A percentile compares a stretch with the other conserved stretches of the same genome.
Conservation (phyloP, 2,113 vertebrate genomes). For the Carettochelys insculpta region DNA sequence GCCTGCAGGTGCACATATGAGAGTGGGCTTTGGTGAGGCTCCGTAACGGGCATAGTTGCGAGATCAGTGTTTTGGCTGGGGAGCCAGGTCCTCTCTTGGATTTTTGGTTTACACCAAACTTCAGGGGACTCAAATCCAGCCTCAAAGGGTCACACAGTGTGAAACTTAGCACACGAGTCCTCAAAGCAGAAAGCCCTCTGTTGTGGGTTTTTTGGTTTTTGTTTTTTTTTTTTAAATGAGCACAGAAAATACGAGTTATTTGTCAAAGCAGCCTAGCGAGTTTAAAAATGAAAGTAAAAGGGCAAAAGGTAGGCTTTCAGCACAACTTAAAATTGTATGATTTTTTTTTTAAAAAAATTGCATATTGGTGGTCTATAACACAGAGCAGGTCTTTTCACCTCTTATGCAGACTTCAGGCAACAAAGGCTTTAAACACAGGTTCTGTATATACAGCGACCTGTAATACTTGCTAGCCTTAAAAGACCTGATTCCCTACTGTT, state of each 20-base stretch:
- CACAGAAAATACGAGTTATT: background rate
- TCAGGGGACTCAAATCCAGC: background rate
- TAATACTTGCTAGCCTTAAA: background rate
- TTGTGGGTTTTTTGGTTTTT: no score
- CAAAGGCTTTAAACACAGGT: background rate
- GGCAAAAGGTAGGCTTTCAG: background rate
- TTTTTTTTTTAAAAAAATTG: background rate
- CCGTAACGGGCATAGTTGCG: background rate
- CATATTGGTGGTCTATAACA: background rate
- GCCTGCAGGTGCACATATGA: background rate
- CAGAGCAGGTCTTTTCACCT: background rate
- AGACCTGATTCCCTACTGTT: background rate
- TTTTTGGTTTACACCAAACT: background rate
- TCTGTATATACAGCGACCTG: background rate
- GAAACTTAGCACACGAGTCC: background rate
- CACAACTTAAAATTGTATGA: background rate
- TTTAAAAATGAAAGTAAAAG: background rate
- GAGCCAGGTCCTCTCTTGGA: background rate
- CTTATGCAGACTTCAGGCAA: background rate
- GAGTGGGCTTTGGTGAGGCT: background rate
- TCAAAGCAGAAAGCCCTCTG: background rate
- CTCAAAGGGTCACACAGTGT: background rate
- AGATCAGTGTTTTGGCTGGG: background rate
- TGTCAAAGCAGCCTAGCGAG: background rate
- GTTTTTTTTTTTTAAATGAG: background rate